Percentiles rank a stretch among this genome's conserved stretches.
Conservation (phyloP, 1,140 invertebrate species). For the Drosophila punjabiensis region DNA sequence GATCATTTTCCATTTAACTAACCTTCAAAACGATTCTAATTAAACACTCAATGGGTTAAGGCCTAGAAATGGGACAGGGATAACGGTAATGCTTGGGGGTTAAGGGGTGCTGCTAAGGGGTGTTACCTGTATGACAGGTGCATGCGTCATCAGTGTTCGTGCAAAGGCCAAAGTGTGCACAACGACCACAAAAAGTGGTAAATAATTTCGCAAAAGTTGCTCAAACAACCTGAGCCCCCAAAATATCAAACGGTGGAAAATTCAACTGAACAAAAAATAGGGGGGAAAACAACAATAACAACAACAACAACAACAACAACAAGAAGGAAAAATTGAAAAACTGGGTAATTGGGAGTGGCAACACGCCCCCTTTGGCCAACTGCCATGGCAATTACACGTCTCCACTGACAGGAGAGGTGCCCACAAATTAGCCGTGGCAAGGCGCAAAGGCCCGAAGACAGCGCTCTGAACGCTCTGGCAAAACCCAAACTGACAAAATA, state of each 20-base stretch:
- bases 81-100: background rate
- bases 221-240: constrained; percentile 68
- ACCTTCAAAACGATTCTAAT: background rate
- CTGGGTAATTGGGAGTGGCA: constrained; percentile 74
- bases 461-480: constrained; percentile 1
- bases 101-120: too few relatives aligned
- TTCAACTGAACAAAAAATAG: constrained; percentile 27
- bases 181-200: constrained; percentile 62
- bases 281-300: background rate
- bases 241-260: constrained; percentile 74
- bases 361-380: constrained; percentile 50
- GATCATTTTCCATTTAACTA: background rate
- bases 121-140: constrained; percentile 53
- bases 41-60: constrained; percentile 9
- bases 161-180: constrained; percentile 71
- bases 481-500: constrained; percentile 27
- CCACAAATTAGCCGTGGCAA: constrained; percentile 72
- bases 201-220: constrained; percentile 79
- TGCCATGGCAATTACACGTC: constrained; percentile 61
- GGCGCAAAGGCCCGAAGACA: constrained; percentile 36
- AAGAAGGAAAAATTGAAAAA: constrained; percentile 39
- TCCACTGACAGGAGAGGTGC: constrained; percentile 74
- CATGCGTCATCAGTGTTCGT: constrained; percentile 61
- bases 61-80: background rate
- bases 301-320: too few relatives aligned